phyloP scores from a whole-genome alignment of 2,113 vertebrate species.

The Strix uralensis region DNA sequence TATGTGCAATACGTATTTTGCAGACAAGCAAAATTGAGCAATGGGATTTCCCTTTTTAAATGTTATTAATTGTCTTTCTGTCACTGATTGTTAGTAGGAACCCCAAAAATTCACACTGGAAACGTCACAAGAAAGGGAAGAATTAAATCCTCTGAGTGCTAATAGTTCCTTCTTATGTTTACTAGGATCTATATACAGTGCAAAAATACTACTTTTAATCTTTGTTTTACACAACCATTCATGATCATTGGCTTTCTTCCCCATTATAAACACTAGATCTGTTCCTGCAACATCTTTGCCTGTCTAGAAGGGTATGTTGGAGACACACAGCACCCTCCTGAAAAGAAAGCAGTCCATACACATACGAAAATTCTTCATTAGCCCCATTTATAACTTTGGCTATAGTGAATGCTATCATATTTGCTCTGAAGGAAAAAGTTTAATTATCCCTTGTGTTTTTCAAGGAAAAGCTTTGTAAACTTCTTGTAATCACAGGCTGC shows the following conservation, averaged over 20 bases:
- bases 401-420: background rate
- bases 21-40: background rate
- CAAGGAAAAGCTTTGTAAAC: background rate
- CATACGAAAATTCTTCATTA: background rate
- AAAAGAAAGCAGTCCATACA: background rate
- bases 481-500: background rate
- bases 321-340: background rate
- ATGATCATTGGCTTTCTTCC: background rate
- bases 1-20: background rate
- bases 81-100: background rate
- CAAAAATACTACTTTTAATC: background rate
- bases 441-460: background rate
- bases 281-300: background rate
- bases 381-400: background rate
- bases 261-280: background rate
- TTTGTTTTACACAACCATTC: background rate
- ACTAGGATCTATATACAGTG: background rate
- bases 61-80: background rate
- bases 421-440: background rate
- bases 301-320: background rate
- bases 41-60: background rate
- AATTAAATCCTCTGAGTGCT: background rate
- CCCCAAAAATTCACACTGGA: background rate
- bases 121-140: background rate
- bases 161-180: background rate